Percentiles rank a stretch among this genome's conserved stretches.
phyloP scores from a whole-genome alignment of 2,113 vertebrate species.

The Hiodon alosoides region DNA sequence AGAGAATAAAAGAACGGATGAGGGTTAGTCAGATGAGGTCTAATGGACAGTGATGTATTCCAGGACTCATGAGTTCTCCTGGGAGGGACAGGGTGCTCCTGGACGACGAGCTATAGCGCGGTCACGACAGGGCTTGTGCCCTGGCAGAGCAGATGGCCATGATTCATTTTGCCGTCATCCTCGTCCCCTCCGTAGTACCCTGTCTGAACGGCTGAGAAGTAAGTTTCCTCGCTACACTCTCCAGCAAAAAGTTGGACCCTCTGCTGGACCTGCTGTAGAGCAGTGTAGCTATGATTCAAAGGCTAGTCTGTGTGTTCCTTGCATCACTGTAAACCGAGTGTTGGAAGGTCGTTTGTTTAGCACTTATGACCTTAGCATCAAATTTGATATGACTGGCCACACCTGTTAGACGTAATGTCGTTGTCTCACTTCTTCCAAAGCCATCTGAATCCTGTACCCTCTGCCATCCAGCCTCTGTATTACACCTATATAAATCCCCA shows the following conservation, averaged over 20 bases:
- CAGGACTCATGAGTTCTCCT: conserved; percentile 33
- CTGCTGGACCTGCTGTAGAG: neutral
- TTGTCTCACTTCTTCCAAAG: conserved; percentile 13
- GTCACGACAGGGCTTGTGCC: neutral
- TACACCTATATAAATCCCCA: neutral
- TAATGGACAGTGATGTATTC: conserved; percentile 51
- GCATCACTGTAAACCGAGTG: neutral
- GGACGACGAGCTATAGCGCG: no score
- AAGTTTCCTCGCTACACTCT: conserved; percentile 17
- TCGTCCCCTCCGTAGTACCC: neutral
- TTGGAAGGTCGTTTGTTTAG: no score
- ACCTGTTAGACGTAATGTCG: no score
- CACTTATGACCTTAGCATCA: no score
- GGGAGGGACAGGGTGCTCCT: conserved; percentile 22
- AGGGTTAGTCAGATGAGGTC: conserved; percentile 45
- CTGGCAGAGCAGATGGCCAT: conserved; percentile 1
- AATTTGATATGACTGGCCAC: no score
- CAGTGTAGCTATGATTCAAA: no score
- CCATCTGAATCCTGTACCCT: neutral
- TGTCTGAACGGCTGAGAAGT: conserved; percentile 2
- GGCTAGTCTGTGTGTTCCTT: neutral
- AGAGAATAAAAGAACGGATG: conserved; percentile 42
- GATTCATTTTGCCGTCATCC: conserved; percentile 1
- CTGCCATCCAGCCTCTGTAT: neutral
- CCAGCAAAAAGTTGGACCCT: neutral